phyloP scores from a whole-genome alignment of 23 tunicate species.

The Halocynthia roretzi region DNA sequence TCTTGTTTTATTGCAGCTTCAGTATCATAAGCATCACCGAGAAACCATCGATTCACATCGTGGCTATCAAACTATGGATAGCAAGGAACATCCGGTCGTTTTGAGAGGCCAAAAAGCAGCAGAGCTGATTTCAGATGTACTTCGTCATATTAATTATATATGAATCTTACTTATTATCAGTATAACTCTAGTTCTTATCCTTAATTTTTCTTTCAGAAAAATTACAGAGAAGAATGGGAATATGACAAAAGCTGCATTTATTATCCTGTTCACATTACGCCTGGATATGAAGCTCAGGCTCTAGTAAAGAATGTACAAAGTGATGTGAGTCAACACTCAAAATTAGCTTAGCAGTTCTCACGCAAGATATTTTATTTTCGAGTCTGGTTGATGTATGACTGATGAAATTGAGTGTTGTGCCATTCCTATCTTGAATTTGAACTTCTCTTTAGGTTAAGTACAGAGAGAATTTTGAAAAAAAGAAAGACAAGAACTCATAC shows the following conservation, averaged over 20 bases:
- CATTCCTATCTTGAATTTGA: not conserved
- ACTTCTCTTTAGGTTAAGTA: slow-evolving; percentile 35
- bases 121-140: slow-evolving; percentile 45
- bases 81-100: slow-evolving; percentile 85
- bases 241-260: slow-evolving; percentile 62
- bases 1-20: slow-evolving; percentile 31
- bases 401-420: no score
- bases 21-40: slow-evolving; percentile 58
- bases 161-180: no score
- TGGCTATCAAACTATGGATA: slow-evolving; percentile 92
- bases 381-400: no score
- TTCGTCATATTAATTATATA: not conserved
- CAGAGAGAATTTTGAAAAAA: slow-evolving; percentile 35
- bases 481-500: slow-evolving; percentile 48
- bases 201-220: slow-evolving; percentile 18
- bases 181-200: slow-evolving; percentile 1
- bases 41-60: slow-evolving; percentile 70
- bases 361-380: no score
- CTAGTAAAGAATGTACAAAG: slow-evolving; percentile 11
- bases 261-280: slow-evolving; percentile 37
- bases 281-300: slow-evolving; percentile 34
- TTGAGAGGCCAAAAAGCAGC: slow-evolving; percentile 63
- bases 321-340: slow-evolving; percentile 2
- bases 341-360: no score
- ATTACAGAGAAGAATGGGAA: slow-evolving; percentile 80